A percentile compares a stretch with the other conserved stretches of the same genome.
phyloP scores from a whole-genome alignment of 2,113 vertebrate species.

The Spermophilus dauricus region DNA sequence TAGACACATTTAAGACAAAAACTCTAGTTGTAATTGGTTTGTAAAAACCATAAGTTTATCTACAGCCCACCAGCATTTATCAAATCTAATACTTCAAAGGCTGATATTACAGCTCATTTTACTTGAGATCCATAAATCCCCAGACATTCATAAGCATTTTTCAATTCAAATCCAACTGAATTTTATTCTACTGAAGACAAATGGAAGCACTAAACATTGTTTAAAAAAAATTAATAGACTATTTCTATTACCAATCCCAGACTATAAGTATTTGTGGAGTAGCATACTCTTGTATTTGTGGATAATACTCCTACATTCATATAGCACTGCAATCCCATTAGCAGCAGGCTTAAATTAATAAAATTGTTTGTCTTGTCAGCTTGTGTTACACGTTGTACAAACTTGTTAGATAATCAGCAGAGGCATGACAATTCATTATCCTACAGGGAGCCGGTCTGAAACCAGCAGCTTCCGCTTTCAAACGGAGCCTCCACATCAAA shows the following conservation, averaged over 20 bases:
- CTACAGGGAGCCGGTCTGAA: conserved; percentile 79
- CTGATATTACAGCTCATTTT: neutral
- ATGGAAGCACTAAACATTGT: conserved; percentile 68
- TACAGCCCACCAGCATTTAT: conserved; percentile 13
- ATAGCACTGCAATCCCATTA: conserved; percentile 68
- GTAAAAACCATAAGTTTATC: conserved; percentile 14
- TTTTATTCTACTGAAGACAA: conserved; percentile 24
- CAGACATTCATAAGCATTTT: conserved; percentile 16
- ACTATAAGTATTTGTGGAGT: neutral
- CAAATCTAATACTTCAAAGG: conserved; percentile 39
- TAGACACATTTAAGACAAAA: conserved; percentile 55
- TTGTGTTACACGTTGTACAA: conserved; percentile 72
- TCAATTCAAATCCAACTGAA: conserved; percentile 54
- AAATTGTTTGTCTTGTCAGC: conserved; percentile 86
- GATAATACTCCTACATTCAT: conserved; percentile 62
- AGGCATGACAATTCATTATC: conserved; percentile 85
- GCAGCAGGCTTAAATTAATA: conserved; percentile 84
- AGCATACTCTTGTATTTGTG: conserved; percentile 25
- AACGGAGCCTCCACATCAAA: conserved; percentile 71
- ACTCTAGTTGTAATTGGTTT: neutral
- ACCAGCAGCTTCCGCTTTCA: conserved; percentile 74
- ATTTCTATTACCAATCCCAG: conserved; percentile 39
- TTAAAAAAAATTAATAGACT: conserved; percentile 52
- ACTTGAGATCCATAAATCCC: conserved; percentile 11
- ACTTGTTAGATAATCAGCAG: conserved; percentile 85